phyloP scores from a whole-genome alignment of 2,888 invertebrate species.

The Dascillus cervinus region DNA sequence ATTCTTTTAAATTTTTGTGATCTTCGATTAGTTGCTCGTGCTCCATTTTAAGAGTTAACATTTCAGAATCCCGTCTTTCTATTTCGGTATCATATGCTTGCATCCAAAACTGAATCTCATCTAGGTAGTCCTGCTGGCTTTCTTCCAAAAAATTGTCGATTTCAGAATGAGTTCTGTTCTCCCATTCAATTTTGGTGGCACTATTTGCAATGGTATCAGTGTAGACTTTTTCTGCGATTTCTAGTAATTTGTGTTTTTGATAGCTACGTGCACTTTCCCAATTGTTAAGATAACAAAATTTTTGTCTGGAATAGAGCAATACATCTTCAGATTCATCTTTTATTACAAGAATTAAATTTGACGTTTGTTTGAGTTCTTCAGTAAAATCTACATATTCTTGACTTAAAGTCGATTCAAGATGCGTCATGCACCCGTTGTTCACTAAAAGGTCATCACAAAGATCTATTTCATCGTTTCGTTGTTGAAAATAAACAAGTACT shows the following conservation, averaged over 20 bases:
- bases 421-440: background rate
- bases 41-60: slow-evolving; percentile 21
- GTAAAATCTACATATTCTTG: slow-evolving; percentile 7
- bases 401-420: background rate
- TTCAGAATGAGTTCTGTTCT: slow-evolving; percentile 27
- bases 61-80: slow-evolving; percentile 25
- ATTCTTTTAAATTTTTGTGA: slow-evolving; percentile 13
- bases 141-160: slow-evolving; percentile 26
- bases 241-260: slow-evolving; percentile 25
- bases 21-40: slow-evolving; percentile 24
- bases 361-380: slow-evolving; percentile 7
- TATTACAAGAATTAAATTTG: slow-evolving; percentile 5
- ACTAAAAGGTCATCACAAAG: no score
- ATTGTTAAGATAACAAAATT: slow-evolving; percentile 23
- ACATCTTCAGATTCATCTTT: slow-evolving; percentile 10
- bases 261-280: slow-evolving; percentile 29
- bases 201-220: slow-evolving; percentile 17
- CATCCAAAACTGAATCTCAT: slow-evolving; percentile 32
- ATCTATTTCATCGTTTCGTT: no score
- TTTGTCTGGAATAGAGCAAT: no score
- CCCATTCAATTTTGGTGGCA: slow-evolving; percentile 20
- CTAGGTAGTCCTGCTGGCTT: slow-evolving; percentile 25
- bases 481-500: no score
- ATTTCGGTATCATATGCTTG: slow-evolving; percentile 30
- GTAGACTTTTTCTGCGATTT: slow-evolving; percentile 20